Conservation (phyloP, 2,797 vertebrate genomes). For the Neosilurus mollespiculum region DNA sequence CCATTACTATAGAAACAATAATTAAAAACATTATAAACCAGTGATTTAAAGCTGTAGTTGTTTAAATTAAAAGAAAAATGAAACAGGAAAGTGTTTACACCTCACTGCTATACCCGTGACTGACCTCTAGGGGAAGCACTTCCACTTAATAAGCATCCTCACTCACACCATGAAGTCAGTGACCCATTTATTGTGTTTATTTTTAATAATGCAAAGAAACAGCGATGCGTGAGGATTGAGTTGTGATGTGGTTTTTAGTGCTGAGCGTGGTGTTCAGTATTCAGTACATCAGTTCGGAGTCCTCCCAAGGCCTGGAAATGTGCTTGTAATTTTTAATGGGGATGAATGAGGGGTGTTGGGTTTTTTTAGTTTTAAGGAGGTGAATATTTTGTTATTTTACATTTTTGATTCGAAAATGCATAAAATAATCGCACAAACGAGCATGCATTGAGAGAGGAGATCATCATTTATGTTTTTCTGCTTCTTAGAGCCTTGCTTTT, state of each 20-base stretch:
- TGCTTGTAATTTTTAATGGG: neutral
- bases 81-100: neutral
- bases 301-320: neutral
- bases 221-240: neutral
- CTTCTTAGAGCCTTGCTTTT: neutral
- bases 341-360: neutral
- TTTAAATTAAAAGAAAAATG: neutral
- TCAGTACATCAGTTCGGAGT: neutral
- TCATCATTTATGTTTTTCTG: neutral
- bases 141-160: neutral
- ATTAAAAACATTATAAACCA: neutral
- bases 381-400: neutral
- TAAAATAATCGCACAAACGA: neutral
- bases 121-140: neutral
- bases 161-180: neutral
- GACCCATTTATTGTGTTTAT: neutral
- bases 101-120: neutral
- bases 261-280: neutral
- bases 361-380: neutral
- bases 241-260: neutral
- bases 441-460: neutral
- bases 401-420: neutral
- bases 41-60: neutral
- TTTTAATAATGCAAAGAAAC: neutral
- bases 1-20: neutral